Evolutionary conservation across 1,140 invertebrate species (phyloP).

Genomic region (Macrobrachium nipponense): DNA sequence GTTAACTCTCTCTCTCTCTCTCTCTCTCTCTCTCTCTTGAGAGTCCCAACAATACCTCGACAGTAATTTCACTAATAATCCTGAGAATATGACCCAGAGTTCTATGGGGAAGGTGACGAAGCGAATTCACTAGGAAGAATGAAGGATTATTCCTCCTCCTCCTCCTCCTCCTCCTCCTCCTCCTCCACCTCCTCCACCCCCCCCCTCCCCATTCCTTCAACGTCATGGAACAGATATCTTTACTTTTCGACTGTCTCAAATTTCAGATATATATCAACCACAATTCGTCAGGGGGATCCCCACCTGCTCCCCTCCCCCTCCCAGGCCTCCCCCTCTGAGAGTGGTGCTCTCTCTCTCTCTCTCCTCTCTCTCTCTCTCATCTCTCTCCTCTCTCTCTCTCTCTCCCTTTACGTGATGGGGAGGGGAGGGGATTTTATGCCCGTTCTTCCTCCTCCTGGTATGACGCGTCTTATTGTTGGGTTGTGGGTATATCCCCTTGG

Average conservation of each 20-base stretch:
- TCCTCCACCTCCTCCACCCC: neutral
- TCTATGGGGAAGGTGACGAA: neutral
- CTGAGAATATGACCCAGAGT: too few relatives aligned
- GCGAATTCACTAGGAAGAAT: neutral
- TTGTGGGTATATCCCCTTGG: too few relatives aligned
- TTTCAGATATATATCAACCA: too few relatives aligned
- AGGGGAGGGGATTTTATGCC: too few relatives aligned
- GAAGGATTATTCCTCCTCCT: neutral
- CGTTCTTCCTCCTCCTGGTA: constrained; percentile 5
- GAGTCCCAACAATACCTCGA: too few relatives aligned
- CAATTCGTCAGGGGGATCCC: too few relatives aligned
- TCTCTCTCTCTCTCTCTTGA: too few relatives aligned
- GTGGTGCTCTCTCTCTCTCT: neutral
- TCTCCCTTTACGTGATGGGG: neutral
- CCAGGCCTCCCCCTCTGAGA: too few relatives aligned
- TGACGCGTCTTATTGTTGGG: neutral
- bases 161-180: neutral
- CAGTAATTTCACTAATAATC: too few relatives aligned
- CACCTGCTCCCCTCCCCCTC: too few relatives aligned
- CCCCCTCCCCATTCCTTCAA: too few relatives aligned
- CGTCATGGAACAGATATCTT: neutral
- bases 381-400: neutral
- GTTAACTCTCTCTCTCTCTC: too few relatives aligned
- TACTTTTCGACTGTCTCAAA: neutral
- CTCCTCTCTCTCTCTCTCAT: neutral